A percentile compares a stretch with the other conserved stretches of the same genome.
phyloP scores from a whole-genome alignment of 2,888 invertebrate species.

The Synergus japonicus region DNA sequence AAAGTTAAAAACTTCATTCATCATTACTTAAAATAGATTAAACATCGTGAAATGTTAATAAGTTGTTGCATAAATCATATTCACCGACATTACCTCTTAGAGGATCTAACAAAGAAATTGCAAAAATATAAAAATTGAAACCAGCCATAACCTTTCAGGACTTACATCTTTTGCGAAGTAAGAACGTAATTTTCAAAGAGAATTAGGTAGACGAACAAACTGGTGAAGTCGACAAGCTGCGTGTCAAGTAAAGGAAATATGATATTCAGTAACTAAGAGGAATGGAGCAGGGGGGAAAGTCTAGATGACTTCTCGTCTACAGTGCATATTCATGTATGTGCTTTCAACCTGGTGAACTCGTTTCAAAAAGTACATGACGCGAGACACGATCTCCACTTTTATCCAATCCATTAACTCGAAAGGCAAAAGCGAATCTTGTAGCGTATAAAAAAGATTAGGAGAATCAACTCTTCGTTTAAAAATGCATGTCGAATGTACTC shows the following conservation, averaged over 20 bases:
- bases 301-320: conserved; percentile 28
- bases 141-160: background rate
- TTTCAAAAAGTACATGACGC: conserved; percentile 21
- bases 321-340: conserved; percentile 37
- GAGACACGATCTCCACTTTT: conserved; percentile 33
- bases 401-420: conserved; percentile 37
- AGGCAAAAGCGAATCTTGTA: conserved; percentile 39
- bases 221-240: background rate
- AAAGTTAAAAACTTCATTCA: conserved; percentile 4
- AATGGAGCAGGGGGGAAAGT: background rate
- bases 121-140: background rate
- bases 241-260: conserved; percentile 12
- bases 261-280: background rate
- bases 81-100: background rate
- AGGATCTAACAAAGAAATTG: background rate
- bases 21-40: background rate
- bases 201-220: conserved; percentile 1
- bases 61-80: background rate
- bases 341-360: conserved; percentile 31
- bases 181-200: conserved; percentile 11
- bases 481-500: conserved; percentile 27
- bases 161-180: background rate
- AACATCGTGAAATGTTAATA: background rate
- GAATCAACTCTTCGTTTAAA: conserved; percentile 23
- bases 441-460: conserved; percentile 31